A percentile compares a stretch with the other conserved stretches of the same genome.
phyloP scores from a whole-genome alignment of 1,140 invertebrate genomes.

The Thereuonema tuberculata region DNA sequence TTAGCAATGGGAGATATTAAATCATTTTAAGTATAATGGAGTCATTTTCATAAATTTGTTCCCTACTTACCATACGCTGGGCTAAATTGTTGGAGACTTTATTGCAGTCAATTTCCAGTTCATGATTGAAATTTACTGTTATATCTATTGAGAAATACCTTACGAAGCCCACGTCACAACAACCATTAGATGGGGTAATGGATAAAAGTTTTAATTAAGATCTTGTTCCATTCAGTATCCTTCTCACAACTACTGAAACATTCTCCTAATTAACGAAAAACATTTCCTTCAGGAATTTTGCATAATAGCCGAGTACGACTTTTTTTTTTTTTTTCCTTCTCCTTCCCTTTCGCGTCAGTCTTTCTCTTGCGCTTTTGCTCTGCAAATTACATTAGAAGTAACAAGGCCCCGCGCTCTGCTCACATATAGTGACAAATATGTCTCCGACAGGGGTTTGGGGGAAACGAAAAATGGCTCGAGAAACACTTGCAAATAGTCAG shows the following conservation, averaged over 20 bases:
- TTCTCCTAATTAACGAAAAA: conserved; percentile 1
- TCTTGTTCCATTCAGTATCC: not conserved
- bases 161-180: not conserved
- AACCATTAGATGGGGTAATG: not conserved
- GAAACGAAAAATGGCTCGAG: not conserved
- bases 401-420: not conserved
- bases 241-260: not conserved
- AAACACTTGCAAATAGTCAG: not conserved
- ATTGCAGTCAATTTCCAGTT: not conserved
- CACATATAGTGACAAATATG: not conserved
- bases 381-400: conserved; percentile 4
- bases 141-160: conserved; percentile 5
- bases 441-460: not conserved
- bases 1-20: not conserved
- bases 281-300: conserved; percentile 1
- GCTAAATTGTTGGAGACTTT: not conserved
- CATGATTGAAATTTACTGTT: conserved; percentile 6
- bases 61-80: not conserved
- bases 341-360: not conserved
- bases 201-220: conserved; percentile 6
- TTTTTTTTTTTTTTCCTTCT: not conserved
- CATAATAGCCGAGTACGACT: not conserved
- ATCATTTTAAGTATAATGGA: not conserved
- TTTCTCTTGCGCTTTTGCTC: not conserved
- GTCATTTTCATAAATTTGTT: conserved; percentile 5